Evolutionary conservation across 2,888 invertebrate species (phyloP).

Genomic region (Thymelicus sylvestris): DNA sequence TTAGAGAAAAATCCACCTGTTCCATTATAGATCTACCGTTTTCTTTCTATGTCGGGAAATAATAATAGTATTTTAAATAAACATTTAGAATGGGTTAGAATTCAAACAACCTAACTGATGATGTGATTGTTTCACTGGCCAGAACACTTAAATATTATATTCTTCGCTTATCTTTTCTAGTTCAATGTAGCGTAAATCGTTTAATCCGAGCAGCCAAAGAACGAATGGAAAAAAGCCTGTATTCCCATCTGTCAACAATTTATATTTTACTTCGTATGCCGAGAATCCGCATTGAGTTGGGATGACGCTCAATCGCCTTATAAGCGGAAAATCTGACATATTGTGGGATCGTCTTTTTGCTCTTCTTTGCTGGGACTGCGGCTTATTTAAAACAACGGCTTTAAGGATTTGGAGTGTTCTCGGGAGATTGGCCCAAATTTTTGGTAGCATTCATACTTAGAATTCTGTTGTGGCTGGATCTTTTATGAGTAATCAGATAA

Average conservation of each 20-base stretch:
- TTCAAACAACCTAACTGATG: no score
- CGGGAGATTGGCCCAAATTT: conserved; percentile 21
- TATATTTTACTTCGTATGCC: conserved; percentile 27
- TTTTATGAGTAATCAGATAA: conserved; percentile 14
- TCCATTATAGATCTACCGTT: no score
- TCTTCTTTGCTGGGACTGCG: conserved; percentile 16
- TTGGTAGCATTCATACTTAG: conserved; percentile 3
- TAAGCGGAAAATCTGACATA: conserved; percentile 37
- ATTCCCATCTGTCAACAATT: conserved; percentile 34
- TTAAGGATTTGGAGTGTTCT: conserved; percentile 29
- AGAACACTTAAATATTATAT: no score
- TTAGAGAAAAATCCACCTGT: no score
- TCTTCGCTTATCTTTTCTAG: not conserved
- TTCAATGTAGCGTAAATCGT: not conserved
- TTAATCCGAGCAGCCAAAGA: conserved; percentile 19
- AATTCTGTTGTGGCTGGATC: conserved; percentile 12
- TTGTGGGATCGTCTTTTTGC: conserved; percentile 34
- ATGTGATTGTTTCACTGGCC: no score
- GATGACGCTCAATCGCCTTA: conserved; percentile 33
- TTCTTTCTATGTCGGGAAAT: no score
- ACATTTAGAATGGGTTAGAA: no score
- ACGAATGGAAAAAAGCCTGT: conserved; percentile 17
- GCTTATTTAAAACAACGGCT: conserved; percentile 37
- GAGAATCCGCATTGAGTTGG: conserved; percentile 28
- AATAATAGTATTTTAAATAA: no score